Percentiles rank a stretch among this genome's conserved stretches.
phyloP scores from a whole-genome alignment of 2,797 vertebrate genomes.

The Graptemys geographica region DNA sequence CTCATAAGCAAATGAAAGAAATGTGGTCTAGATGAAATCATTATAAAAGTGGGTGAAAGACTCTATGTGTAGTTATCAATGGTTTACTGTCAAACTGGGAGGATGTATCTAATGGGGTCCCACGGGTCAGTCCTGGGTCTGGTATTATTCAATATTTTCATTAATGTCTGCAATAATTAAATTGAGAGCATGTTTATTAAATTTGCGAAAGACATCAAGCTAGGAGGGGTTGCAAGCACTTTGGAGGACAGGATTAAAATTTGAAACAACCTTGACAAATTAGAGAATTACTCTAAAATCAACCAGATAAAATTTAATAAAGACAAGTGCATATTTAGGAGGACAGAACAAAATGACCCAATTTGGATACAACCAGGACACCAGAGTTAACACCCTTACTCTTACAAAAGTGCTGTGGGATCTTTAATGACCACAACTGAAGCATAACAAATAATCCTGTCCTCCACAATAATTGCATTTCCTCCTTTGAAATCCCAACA shows the following conservation, averaged over 20 bases:
- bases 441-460: not conserved
- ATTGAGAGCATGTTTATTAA: not conserved
- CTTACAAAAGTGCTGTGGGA: not conserved
- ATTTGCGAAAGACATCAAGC: not conserved
- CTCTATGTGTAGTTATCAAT: not conserved
- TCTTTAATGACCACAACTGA: rapidly evolving
- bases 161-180: not conserved
- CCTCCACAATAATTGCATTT: not conserved
- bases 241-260: not conserved
- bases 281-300: not conserved
- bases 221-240: not conserved
- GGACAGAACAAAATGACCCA: not conserved
- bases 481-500: not conserved
- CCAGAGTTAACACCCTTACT: not conserved
- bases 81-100: not conserved
- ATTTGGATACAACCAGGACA: not conserved
- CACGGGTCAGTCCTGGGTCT: not conserved
- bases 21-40: not conserved
- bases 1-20: not conserved
- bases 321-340: not conserved
- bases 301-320: not conserved
- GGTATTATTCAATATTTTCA: not conserved
- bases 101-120: not conserved
- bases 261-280: not conserved
- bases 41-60: not conserved